phyloP scores from a whole-genome alignment of 1,140 invertebrate species.

The Pseudomyrmex flavicornis region DNA sequence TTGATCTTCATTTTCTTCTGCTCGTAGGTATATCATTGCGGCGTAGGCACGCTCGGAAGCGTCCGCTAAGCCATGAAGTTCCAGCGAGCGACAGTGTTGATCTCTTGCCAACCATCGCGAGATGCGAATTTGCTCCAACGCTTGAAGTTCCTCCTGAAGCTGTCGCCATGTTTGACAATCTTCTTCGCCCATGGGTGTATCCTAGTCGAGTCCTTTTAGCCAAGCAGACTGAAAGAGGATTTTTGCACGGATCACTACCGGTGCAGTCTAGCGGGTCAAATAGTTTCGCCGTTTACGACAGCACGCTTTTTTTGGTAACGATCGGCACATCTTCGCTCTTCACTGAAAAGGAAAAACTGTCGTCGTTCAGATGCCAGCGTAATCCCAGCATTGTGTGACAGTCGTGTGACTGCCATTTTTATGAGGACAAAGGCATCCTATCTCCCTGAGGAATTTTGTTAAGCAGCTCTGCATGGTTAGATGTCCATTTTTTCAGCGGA shows the following conservation, averaged over 20 bases:
- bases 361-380: too few species aligned
- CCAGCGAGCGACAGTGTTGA: neutral
- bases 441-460: too few species aligned
- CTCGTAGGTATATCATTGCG: neutral
- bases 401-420: too few species aligned
- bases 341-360: neutral
- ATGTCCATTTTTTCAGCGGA: too few species aligned
- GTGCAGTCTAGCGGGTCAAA: neutral
- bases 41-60: neutral
- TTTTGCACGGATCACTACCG: neutral
- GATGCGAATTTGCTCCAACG: neutral
- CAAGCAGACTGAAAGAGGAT: neutral
- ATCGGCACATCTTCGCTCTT: neutral
- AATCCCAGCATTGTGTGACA: too few species aligned
- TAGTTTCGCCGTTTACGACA: neutral
- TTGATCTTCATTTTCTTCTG: too few species aligned
- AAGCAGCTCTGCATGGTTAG: too few species aligned
- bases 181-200: neutral
- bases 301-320: neutral
- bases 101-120: neutral
- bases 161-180: neutral
- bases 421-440: too few species aligned
- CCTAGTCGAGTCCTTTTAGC: neutral
- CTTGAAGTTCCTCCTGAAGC: neutral
- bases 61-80: constrained; percentile 5